These are phyloP conservation scores for Drosophila subobscura DNA, from an alignment of 1,140 invertebrate species.

Conservation along the genomic window DNA sequence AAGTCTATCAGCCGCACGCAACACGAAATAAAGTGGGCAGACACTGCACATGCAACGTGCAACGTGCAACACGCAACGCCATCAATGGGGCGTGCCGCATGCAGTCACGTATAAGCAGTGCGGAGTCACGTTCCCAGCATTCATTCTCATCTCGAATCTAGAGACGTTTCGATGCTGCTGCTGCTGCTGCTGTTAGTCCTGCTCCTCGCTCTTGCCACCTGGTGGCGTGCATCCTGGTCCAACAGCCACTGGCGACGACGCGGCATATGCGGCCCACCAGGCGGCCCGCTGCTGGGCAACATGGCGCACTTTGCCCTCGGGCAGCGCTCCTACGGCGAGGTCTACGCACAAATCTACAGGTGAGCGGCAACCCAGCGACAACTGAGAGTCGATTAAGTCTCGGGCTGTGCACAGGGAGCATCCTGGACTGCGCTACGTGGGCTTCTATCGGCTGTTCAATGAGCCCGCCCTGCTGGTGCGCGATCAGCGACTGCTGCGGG, in stretches of 20 bases:
- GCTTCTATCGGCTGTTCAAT: slow-evolving; percentile 66
- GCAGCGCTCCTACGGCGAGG: slow-evolving; percentile 48
- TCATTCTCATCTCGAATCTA: neutral
- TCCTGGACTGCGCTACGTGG: slow-evolving; percentile 44
- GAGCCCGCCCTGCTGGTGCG: slow-evolving; percentile 60
- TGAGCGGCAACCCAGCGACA: slow-evolving; percentile 11
- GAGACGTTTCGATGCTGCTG: slow-evolving; percentile 3
- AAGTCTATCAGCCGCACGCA: slow-evolving; percentile 16
- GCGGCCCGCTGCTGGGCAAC: slow-evolving; percentile 57
- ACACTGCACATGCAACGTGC: neutral
- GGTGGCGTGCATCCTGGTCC: neutral
- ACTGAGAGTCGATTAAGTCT: neutral
- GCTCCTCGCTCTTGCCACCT: neutral
- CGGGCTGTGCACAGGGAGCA: slow-evolving; percentile 25
- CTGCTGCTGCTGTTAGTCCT: neutral
- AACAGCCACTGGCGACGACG: slow-evolving; percentile 39
- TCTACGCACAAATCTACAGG: slow-evolving; percentile 59
- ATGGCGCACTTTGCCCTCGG: slow-evolving; percentile 50
- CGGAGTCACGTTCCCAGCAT: too few species aligned
- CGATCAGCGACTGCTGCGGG: slow-evolving; percentile 44
- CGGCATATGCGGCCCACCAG: slow-evolving; percentile 41
- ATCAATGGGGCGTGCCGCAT: too few species aligned
- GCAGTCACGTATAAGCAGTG: too few species aligned
- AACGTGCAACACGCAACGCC: too few species aligned
- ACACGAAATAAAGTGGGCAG: neutral